Evolutionary conservation across 2,797 vertebrate genomes (phyloP), one percentile per base, ranked within the genome.

Genomic region (Melanogrammus aeglefinus): DNA sequence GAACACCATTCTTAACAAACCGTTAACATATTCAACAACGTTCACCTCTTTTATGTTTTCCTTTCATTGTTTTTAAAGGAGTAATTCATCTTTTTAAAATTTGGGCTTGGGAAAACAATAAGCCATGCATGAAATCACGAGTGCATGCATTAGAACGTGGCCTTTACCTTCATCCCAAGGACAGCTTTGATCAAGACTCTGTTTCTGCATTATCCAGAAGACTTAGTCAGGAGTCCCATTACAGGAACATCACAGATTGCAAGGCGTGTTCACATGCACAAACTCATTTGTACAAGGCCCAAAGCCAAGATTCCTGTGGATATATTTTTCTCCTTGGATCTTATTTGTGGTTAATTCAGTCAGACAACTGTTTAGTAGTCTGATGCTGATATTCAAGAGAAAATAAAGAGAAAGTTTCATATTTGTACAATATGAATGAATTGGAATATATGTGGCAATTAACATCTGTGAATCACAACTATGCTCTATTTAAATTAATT

Each of bases 401-500:
- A 69, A 27, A 69, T 27, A 4, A 24, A 63, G 57, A 63, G 6
- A 63, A 63, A 12, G 63, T 69, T 72, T 84, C 83, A 82, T 75
- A 72, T 77, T 81, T 74, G 74, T 80, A 73, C 74, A 39, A 82
- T 77, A 78, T 78, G 72, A 85, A 82, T 77, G 75, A 36, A 6
- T 36, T 6, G 35, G 35, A 36, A 88, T 29, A 27, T 21, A 33
- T 74, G 79, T 79, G 72, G 74, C 1, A 6, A 78, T 70, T 29
- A 63, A 72, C 76, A 77, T 73, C 73, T 74, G 75, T 81, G 77
- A 73, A 36, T 80, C 75, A 81, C 44, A 73, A 84, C 33, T 13
- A 75, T 69, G 18, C 38, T 21, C 70, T 80, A 82, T 80, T 75
- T 75, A 29, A 75, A 31, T 77, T 14, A 72, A 75, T 80, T 75